Evolutionary conservation across 2,888 invertebrate species (phyloP).

Genomic region (Mimachlamys varia): DNA sequence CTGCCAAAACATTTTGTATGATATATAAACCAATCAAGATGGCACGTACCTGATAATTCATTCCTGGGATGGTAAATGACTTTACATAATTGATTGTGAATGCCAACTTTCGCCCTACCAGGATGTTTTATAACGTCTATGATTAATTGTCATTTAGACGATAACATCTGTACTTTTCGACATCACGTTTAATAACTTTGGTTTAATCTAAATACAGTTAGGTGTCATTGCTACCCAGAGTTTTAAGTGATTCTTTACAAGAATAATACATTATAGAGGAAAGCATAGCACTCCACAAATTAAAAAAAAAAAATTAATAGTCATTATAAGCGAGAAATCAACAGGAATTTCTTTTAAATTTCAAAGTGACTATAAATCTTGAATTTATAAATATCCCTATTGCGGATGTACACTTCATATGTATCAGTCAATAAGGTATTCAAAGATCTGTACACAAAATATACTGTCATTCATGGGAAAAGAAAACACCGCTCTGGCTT

Average conservation of each 20-base stretch:
- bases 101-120: background rate
- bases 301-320: background rate
- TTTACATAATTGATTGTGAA: background rate
- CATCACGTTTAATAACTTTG: background rate
- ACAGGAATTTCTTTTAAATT: background rate
- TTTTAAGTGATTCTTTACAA: background rate
- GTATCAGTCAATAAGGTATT: background rate
- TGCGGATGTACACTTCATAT: background rate
- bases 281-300: background rate
- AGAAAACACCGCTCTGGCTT: slow-evolving; percentile 12
- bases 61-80: background rate
- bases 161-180: background rate
- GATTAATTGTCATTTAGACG: background rate
- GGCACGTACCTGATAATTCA: background rate
- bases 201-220: background rate
- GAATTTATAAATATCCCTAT: background rate
- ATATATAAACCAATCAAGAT: background rate
- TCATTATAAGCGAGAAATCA: background rate
- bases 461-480: slow-evolving; percentile 8
- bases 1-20: background rate
- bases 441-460: background rate
- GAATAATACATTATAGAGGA: background rate
- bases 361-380: background rate
- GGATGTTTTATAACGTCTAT: background rate
- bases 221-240: background rate